These are phyloP conservation scores for Azemiops feae DNA, from an alignment of 2,113 vertebrate genomes.

Conservation along the genomic window DNA sequence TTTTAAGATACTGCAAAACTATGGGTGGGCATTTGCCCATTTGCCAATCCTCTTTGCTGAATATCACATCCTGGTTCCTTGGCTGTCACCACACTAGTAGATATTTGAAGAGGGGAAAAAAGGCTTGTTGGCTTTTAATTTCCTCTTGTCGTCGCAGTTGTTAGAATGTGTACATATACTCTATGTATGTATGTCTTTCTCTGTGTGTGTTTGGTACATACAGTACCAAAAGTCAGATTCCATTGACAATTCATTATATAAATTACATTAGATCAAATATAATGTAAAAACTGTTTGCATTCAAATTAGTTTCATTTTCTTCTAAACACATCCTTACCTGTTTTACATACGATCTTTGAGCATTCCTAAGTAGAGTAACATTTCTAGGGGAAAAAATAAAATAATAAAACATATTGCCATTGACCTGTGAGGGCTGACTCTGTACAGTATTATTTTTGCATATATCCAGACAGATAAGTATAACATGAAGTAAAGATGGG, in stretches of 20 bases:
- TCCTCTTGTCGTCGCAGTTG: no score
- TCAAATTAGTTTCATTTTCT: not conserved
- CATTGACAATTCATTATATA: not conserved
- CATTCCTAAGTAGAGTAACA: not conserved
- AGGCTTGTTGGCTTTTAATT: no score
- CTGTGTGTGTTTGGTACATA: not conserved
- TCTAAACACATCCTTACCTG: not conserved
- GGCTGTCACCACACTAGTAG: not conserved
- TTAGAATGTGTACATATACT: not conserved
- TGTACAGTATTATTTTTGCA: not conserved
- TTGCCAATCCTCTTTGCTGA: not conserved
- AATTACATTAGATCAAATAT: not conserved
- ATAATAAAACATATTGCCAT: not conserved
- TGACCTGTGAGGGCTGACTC: not conserved
- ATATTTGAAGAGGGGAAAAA: not conserved
- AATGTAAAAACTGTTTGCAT: not conserved
- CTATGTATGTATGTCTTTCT: no score
- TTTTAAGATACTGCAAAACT: not conserved
- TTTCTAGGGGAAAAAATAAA: not conserved
- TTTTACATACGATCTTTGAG: not conserved
- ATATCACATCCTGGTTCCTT: not conserved
- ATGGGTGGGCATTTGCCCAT: not conserved
- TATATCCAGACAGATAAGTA: not conserved
- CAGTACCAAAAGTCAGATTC: no score
- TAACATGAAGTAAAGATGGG: not conserved